Percentiles rank a stretch among this genome's conserved stretches.
phyloP scores from a whole-genome alignment of 2,888 invertebrate genomes.

The Ochropleura plecta region DNA sequence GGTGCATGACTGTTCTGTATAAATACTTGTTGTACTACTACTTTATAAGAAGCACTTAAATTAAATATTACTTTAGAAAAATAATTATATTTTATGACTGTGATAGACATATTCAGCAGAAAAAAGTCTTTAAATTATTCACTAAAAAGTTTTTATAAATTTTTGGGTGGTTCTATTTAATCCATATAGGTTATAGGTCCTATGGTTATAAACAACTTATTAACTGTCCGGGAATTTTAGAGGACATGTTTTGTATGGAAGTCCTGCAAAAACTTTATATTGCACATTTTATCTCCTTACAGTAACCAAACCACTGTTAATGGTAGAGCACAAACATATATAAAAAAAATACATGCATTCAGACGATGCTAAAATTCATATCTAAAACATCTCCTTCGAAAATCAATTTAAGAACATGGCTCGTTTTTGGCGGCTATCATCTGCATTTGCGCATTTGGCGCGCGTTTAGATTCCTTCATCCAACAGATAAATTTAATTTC shows the following conservation, averaged over 20 bases:
- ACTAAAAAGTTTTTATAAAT: not conserved
- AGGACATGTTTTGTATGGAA: not conserved
- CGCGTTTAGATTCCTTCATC: slow-evolving; percentile 51
- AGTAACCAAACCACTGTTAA: not conserved
- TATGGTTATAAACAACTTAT: too few relatives aligned
- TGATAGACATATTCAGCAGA: too few relatives aligned
- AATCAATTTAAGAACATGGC: slow-evolving; percentile 32
- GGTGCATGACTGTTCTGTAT: slow-evolving; percentile 10
- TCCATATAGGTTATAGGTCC: too few relatives aligned
- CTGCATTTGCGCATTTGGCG: slow-evolving; percentile 67
- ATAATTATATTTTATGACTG: slow-evolving; percentile 4
- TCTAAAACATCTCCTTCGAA: slow-evolving; percentile 1
- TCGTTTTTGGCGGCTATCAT: slow-evolving; percentile 43
- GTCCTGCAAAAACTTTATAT: not conserved
- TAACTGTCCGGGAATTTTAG: not conserved
- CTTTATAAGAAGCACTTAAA: slow-evolving; percentile 12
- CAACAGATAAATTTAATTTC: slow-evolving; percentile 56
- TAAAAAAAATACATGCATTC: slow-evolving; percentile 8
- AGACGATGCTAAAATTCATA: slow-evolving; percentile 8
- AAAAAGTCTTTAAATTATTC: not conserved
- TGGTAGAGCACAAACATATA: not conserved
- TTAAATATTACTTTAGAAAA: not conserved
- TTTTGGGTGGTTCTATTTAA: not conserved
- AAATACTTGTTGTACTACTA: not conserved
- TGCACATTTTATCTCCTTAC: not conserved